Base-by-base conservation (phyloP, 1,140 invertebrate species). In the Aporrectodea caliginosa region DNA sequence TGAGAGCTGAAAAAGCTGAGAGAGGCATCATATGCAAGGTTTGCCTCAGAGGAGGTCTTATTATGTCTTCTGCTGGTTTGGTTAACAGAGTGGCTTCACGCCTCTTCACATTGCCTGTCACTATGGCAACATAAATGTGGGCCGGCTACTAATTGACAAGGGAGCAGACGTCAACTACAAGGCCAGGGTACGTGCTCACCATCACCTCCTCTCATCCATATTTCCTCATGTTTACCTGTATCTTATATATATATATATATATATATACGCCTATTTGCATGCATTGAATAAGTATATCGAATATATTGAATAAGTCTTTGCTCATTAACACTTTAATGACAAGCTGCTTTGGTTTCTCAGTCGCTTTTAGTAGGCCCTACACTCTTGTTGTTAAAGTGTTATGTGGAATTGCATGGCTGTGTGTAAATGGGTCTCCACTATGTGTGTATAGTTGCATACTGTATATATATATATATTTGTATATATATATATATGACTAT, bases 51-150 rank as follows among this genome's bases (percentile, higher is more conserved):
- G 43, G 43, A 6, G 43, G 43, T 58, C 43, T 58, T 58, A 12
- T 58, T 58, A n/a, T n/a, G n/a, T n/a, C n/a, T n/a, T 69, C 58
- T 69, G 58, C 58, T 32, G n/a, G 27, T 27, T 2, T 27, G 27
- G 14, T 72, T n/a, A 27, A 72, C 69, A 90, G 91, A 98, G 95
- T 85, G 97, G 97, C 0, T 99, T 99, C 86, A 99, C 98, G 33
- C 97, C 98, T 22, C 91, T 99, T 43, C 98, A 99, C 87, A 99
- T 99, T 84, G 96, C 97, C 81, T 94, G 97, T 35, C 98, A 99
- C 89, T 99, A 99, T 89, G 98, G 98, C 43, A 99, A 99, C 89
- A 95, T 98, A 86, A 93, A 94, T 77, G 97, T 99, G 79, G 98
- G 95, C 30, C 92, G 93, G 82, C 90, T 99, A 75, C 91, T 99